Percentiles rank a stretch among this genome's conserved stretches.
Conservation (phyloP, 92 coral and sea anemone genomes). For the Parazoanthus swiftii region DNA sequence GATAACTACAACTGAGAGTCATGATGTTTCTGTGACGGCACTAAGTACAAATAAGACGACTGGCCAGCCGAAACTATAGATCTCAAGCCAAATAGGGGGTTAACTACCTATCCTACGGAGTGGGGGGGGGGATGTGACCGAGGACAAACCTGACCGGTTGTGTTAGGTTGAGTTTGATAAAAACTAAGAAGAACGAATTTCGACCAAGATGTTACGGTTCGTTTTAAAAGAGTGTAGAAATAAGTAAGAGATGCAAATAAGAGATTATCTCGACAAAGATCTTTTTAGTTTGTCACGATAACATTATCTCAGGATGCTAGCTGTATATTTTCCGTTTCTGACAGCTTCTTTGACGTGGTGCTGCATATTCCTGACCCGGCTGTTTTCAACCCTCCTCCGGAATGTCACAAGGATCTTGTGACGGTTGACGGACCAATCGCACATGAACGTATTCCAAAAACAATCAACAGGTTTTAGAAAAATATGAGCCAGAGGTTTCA, state of each 20-base stretch:
- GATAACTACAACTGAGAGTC: too few relatives aligned
- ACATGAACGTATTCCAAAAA: neutral
- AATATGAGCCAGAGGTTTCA: neutral
- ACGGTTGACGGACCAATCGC: neutral
- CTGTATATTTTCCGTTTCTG: neutral
- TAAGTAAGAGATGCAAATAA: neutral
- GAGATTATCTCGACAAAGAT: neutral
- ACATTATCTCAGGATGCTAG: neutral
- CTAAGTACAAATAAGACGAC: too few relatives aligned
- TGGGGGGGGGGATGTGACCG: too few relatives aligned
- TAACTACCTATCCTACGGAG: too few relatives aligned
- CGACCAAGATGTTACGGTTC: too few relatives aligned
- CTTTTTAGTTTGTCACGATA: neutral
- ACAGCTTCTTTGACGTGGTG: conserved; percentile 15
- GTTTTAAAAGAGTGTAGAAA: too few relatives aligned
- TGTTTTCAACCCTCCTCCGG: neutral
- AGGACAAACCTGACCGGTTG: too few relatives aligned
- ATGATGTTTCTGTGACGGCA: too few relatives aligned
- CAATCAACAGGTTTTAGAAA: neutral
- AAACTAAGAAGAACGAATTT: too few relatives aligned
- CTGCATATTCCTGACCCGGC: neutral
- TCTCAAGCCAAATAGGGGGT: too few relatives aligned
- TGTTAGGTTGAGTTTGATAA: too few relatives aligned
- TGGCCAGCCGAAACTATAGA: too few relatives aligned
- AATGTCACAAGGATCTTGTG: neutral